Evolutionary conservation across 2,113 vertebrate species (phyloP).

Genomic region (Dolichotis patagonum): DNA sequence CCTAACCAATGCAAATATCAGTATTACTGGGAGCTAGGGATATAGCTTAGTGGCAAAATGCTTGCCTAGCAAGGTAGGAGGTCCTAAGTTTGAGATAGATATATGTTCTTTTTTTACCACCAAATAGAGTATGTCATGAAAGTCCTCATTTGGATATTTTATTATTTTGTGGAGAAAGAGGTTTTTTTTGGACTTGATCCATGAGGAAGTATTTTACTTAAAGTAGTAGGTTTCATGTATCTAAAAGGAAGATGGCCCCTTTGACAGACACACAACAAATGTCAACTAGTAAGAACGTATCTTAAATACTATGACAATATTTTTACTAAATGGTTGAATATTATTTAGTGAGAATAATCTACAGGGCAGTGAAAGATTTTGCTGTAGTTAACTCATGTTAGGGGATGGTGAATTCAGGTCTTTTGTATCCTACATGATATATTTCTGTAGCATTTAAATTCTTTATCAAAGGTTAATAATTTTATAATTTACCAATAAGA

Average conservation of each 20-base stretch:
- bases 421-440: neutral
- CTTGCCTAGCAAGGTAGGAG: neutral
- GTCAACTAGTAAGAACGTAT: neutral
- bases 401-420: neutral
- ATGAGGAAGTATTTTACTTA: slow-evolving; percentile 60
- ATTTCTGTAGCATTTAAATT: slow-evolving; percentile 40
- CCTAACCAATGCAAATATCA: neutral
- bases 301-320: slow-evolving; percentile 12
- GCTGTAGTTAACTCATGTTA: neutral
- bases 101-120: neutral
- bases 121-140: neutral
- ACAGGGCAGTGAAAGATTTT: slow-evolving; percentile 22
- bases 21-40: neutral
- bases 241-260: slow-evolving; percentile 18
- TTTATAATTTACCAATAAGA: slow-evolving; percentile 10
- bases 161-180: neutral
- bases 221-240: neutral
- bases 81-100: neutral
- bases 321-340: slow-evolving; percentile 5
- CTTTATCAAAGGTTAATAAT: slow-evolving; percentile 6
- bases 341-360: neutral
- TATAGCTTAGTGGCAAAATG: neutral
- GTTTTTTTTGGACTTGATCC: neutral
- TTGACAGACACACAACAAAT: slow-evolving; percentile 38
- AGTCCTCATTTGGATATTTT: neutral